Conservation (phyloP, 2,888 invertebrate genomes). For the Patella ulyssiponensis region DNA sequence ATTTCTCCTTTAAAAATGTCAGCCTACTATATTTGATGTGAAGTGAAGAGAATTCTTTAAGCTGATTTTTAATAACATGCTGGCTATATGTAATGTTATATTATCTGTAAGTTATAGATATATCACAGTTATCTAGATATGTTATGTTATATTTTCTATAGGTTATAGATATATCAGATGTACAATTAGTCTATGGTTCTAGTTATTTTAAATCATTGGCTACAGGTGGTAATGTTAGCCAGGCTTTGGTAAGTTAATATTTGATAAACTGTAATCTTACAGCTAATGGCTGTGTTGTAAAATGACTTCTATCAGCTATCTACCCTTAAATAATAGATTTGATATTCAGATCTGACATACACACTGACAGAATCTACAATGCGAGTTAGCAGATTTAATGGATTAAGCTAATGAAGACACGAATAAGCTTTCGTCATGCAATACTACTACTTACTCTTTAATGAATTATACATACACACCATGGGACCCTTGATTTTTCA, state of each 20-base stretch:
- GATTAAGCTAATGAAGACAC: neutral
- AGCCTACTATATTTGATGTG: no score
- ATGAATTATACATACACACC: no score
- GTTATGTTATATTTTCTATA: conserved; percentile 32
- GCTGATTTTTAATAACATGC: conserved; percentile 26
- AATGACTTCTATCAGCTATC: neutral
- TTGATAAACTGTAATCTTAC: no score
- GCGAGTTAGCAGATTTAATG: neutral
- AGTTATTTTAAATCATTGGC: conserved; percentile 82
- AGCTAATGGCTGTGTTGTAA: no score
- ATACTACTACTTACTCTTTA: no score
- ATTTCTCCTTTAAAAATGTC: no score
- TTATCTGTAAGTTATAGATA: conserved; percentile 61
- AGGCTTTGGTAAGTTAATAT: conserved; percentile 78
- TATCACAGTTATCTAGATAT: conserved; percentile 59
- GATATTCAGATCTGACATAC: no score
- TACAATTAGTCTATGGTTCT: conserved; percentile 72
- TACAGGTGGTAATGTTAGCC: conserved; percentile 93
- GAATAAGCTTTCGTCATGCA: no score
- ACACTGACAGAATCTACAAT: no score
- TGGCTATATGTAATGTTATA: neutral
- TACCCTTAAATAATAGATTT: neutral
- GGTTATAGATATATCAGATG: conserved; percentile 67
- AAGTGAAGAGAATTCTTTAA: neutral
- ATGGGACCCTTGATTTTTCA: no score